Base-by-base conservation (phyloP, 2,797 vertebrate species). In the Catharus ustulatus region DNA sequence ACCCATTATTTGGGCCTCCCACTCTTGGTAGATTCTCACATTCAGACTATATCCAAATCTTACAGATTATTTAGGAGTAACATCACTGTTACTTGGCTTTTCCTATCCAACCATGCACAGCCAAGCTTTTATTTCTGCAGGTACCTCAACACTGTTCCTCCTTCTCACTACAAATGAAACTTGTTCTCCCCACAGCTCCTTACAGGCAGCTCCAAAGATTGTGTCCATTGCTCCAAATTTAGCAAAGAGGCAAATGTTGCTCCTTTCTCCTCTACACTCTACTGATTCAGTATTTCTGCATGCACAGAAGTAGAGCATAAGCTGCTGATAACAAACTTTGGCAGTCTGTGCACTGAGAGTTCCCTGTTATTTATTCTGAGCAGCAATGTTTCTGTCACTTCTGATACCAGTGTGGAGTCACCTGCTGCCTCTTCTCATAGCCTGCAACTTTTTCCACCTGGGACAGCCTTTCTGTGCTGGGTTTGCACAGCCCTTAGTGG, bases 221-320 rank as follows among this genome's bases (percentile, higher is more conserved):
- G 7, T 40, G 81, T 43, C 46, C 27, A 22, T 38, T 26, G 29
- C 27, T 79, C 43, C 42, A 74, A 45, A 94, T 69, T 71, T 45
- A 55, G 15, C 15, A 62, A 36, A 81, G 30, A 11, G 30, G 19
- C 4, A n/a, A 38, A 38, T 71, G 61, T 58, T 77, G 9, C 27
- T 79, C 10, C 23, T 46, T 80, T 72, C 57, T 64, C 16, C 42
- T 67, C 20, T 42, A 0, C 26, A 19, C 45, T 48, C 34, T 29
- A 42, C 34, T 42, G 48, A 40, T 54, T 51, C 26, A 49, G 8
- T 32, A 15, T 55, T 91, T 77, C 52, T 71, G 15, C 17, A 40
- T 13, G 38, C 20, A 24, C 5, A 11, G 30, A 84, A n/a, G 5
- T 24, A 1, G 34, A 40, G 45, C 1, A 0, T 2, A 66, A 66